phyloP scores from a whole-genome alignment of 1,140 invertebrate genomes.

The Helicoverpa zea region DNA sequence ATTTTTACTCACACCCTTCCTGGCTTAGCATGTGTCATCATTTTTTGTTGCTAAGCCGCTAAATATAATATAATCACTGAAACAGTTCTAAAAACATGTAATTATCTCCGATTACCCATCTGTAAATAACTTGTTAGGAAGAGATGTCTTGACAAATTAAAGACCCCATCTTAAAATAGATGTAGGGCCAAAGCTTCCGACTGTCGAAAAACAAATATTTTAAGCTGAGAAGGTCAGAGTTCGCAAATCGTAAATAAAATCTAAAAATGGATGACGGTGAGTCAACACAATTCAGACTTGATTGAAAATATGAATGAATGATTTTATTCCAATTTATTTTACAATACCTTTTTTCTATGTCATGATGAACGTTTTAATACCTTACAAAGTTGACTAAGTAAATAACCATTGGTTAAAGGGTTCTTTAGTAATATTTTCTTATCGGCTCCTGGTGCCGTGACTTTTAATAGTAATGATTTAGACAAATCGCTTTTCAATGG shows the following conservation, averaged over 20 bases:
- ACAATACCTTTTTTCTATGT: no score
- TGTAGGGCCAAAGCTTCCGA: no score
- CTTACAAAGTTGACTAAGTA: not conserved
- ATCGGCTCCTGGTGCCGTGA: not conserved
- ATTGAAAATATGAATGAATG: no score
- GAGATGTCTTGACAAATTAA: not conserved
- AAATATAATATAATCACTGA: constrained; percentile 12
- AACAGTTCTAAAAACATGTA: not conserved
- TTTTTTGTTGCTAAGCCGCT: constrained; percentile 2
- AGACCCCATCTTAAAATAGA: not conserved
- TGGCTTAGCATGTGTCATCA: constrained; percentile 2
- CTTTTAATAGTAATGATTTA: constrained; percentile 10
- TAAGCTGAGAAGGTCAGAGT: no score
- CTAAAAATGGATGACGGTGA: no score
- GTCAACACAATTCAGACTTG: no score
- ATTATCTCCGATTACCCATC: not conserved
- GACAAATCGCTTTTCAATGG: constrained; percentile 27
- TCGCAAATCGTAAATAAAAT: no score
- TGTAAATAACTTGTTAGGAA: not conserved
- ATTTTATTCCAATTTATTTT: no score
- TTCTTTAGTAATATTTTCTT: no score
- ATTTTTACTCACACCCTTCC: not conserved
- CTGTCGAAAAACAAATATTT: no score
- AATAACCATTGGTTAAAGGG: not conserved
- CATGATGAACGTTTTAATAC: no score